Evolutionary conservation across 2,797 vertebrate genomes (phyloP), one percentile per base, ranked within the genome.

Genomic region (Catamblyrhynchus diadema): DNA sequence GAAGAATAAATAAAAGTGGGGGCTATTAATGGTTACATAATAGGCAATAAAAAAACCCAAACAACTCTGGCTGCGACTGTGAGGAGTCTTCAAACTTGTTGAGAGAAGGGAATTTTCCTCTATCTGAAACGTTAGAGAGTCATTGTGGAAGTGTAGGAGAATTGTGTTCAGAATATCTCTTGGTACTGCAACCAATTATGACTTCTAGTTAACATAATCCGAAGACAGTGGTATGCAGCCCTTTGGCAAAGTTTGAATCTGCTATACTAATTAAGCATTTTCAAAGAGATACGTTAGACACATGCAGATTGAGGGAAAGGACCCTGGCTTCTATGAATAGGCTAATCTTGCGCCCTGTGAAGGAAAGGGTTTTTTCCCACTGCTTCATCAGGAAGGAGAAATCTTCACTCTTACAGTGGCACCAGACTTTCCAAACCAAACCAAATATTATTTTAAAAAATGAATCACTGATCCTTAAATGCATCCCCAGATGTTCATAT

Each of bases 401-500:
- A 37, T 20, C n/a, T 56, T 75, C 61, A 22, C 57, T 41, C 45
- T 60, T 75, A 84, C 25, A 79, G 39, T 15, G 59, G 51, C 73
- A 80, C 12, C 42, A 42, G 83, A 83, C 35, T 75, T 94, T 74
- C 17, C 71, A 85, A 87, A 90, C 44, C 33, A 67, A 80, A 89
- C 28, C 57, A 93, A 94, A 75, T 82, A 86, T 65, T 95, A 62
- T 78, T 93, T 84, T 8, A 25, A 72, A 90, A 95, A 95, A 90
- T 77, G 45, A 94, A 62, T 83, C 51, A 69, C 57, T 87, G 89
- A 95, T 89, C 83, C 6, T 18, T 80, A 92, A 89, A 73, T 83
- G 47, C 39, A 67, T 85, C 65, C 44, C 85, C 90, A 95, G 88
- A 94, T 95, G 92, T 96, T 95, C 65, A 37, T 70, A 81, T 53